Percentiles rank a stretch among this genome's conserved stretches.
phyloP scores from a whole-genome alignment of 2,888 invertebrate genomes.

The Octonoba sinensis region DNA sequence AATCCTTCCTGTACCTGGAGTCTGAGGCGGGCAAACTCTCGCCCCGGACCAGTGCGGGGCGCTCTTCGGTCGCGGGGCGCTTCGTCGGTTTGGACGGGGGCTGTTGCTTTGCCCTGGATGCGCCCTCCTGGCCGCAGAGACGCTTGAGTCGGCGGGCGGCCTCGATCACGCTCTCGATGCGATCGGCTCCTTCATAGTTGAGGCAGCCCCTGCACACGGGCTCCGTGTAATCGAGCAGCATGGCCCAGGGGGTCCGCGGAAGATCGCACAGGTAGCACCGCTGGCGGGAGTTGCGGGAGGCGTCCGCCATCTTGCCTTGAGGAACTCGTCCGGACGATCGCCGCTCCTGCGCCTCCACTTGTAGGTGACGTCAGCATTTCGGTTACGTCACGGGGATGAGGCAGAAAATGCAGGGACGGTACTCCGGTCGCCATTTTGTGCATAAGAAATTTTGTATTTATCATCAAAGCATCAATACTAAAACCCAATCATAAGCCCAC shows the following conservation, averaged over 20 bases:
- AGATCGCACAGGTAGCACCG: conserved; percentile 96
- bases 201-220: conserved; percentile 99
- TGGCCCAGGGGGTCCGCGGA: conserved; percentile 99
- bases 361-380: background rate
- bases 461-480: too few species aligned
- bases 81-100: conserved; percentile 1
- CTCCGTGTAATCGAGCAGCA: conserved; percentile 98
- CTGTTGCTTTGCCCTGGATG: background rate
- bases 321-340: background rate
- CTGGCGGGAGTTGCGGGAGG: conserved; percentile 33
- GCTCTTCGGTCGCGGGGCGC: conserved; percentile 65
- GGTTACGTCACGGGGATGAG: background rate
- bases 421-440: too few species aligned
- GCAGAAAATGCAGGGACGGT: too few species aligned
- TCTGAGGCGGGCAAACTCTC: conserved; percentile 88
- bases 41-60: conserved; percentile 89
- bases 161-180: conserved; percentile 95
- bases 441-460: too few species aligned
- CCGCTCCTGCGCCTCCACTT: background rate
- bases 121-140: conserved; percentile 71
- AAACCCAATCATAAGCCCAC: too few species aligned
- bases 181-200: conserved; percentile 98
- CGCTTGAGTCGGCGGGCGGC: conserved; percentile 95
- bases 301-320: conserved; percentile 43
- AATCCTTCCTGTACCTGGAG: conserved; percentile 77